These are phyloP conservation scores for Hydrotaea cyrtoneurina DNA, from an alignment of 2,888 invertebrate species.

Conservation along the genomic window DNA sequence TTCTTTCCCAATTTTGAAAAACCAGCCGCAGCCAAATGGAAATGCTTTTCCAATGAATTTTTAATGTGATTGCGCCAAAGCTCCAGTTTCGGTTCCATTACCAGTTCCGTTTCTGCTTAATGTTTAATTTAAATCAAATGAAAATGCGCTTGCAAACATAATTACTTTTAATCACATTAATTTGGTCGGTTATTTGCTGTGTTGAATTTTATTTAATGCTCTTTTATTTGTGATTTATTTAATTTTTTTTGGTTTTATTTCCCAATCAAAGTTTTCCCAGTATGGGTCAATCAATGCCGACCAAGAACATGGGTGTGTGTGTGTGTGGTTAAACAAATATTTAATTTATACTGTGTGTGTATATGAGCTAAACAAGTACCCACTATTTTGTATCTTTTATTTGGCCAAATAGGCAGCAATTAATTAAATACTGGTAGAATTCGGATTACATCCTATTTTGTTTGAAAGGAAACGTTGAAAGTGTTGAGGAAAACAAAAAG, in stretches of 20 bases:
- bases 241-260: too few species aligned
- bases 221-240: neutral
- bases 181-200: too few species aligned
- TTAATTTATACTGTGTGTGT: conserved; percentile 26
- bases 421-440: conserved; percentile 55
- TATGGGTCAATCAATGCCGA: too few species aligned
- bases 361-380: neutral
- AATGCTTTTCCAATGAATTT: too few species aligned
- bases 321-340: conserved; percentile 39
- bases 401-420: conserved; percentile 45
- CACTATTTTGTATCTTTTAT: neutral
- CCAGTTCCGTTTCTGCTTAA: neutral
- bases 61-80: too few species aligned
- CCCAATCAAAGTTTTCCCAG: too few species aligned
- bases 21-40: too few species aligned
- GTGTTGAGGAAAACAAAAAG: too few species aligned
- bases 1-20: too few species aligned
- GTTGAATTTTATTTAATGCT: neutral
- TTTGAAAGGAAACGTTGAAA: too few species aligned
- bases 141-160: conserved; percentile 22
- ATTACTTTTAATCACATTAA: neutral
- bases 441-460: neutral
- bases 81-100: too few species aligned
- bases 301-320: neutral
- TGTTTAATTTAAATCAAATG: neutral